phyloP scores from a whole-genome alignment of 2,113 vertebrate genomes.

The Spea multiplicata region DNA sequence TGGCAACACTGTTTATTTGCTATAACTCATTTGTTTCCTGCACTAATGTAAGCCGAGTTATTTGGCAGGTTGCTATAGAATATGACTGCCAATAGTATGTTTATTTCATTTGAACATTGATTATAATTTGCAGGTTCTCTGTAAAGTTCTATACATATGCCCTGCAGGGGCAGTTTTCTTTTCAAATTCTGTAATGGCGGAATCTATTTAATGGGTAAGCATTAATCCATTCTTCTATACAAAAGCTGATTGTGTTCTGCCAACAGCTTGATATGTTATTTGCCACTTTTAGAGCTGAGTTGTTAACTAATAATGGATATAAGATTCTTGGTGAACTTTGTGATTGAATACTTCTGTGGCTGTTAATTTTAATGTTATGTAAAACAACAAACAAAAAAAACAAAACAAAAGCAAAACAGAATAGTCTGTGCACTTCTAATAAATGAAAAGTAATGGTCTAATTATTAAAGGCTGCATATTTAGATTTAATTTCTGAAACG shows the following conservation, averaged over 20 bases:
- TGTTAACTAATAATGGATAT: constrained; percentile 14
- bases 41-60: not conserved
- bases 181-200: not conserved
- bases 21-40: not conserved
- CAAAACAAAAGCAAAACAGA: not conserved
- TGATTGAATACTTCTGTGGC: constrained; percentile 9
- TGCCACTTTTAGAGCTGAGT: constrained; percentile 1
- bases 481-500: too few species aligned
- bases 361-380: constrained; percentile 8
- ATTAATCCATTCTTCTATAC: constrained; percentile 2
- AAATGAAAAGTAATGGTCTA: too few species aligned
- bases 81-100: not conserved
- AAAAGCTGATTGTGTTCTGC: not conserved
- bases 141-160: not conserved
- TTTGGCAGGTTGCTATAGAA: not conserved
- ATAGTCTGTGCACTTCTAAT: not conserved
- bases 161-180: not conserved
- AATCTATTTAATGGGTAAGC: constrained; percentile 10
- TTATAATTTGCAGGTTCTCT: constrained; percentile 4
- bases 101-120: not conserved
- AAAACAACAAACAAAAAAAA: too few species aligned
- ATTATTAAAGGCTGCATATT: too few species aligned
- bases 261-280: constrained; percentile 18
- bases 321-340: not conserved
- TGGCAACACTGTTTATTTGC: not conserved